A percentile compares a stretch with the other conserved stretches of the same genome.
Evolutionary conservation across 2,888 invertebrate genomes (phyloP).

Genomic region (Chalcosyrphus nemorum): DNA sequence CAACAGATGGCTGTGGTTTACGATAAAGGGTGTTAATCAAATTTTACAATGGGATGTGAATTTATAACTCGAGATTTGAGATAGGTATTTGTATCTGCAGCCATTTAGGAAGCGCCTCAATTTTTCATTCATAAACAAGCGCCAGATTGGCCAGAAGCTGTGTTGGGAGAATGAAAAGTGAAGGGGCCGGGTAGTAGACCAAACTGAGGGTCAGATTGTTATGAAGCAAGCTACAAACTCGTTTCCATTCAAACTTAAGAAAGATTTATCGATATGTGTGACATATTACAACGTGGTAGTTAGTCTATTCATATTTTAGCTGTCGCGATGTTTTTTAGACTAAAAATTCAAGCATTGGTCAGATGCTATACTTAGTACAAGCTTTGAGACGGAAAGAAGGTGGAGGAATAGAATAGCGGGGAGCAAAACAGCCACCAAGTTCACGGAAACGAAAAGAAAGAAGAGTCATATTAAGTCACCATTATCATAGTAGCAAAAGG

Average conservation of each 20-base stretch:
- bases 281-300: not conserved
- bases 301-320: not conserved
- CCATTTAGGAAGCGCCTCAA: not conserved
- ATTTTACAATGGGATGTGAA: slow-evolving; percentile 4
- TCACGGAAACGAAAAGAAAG: too few relatives aligned
- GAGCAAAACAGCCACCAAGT: too few relatives aligned
- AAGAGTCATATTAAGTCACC: too few relatives aligned
- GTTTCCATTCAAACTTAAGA: not conserved
- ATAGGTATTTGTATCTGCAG: not conserved
- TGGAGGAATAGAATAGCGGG: too few relatives aligned
- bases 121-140: slow-evolving; percentile 11
- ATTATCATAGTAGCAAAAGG: too few relatives aligned
- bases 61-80: not conserved
- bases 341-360: too few relatives aligned
- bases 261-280: not conserved
- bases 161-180: not conserved
- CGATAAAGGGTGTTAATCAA: slow-evolving; percentile 30
- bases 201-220: too few relatives aligned
- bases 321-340: too few relatives aligned
- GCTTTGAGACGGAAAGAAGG: too few relatives aligned
- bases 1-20: slow-evolving; percentile 34
- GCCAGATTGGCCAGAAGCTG: not conserved
- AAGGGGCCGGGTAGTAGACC: too few relatives aligned
- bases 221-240: too few relatives aligned
- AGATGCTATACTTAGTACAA: too few relatives aligned